These are phyloP conservation scores for Okamejei kenojei DNA, from an alignment of 2,797 vertebrate species.

Conservation along the genomic window DNA sequence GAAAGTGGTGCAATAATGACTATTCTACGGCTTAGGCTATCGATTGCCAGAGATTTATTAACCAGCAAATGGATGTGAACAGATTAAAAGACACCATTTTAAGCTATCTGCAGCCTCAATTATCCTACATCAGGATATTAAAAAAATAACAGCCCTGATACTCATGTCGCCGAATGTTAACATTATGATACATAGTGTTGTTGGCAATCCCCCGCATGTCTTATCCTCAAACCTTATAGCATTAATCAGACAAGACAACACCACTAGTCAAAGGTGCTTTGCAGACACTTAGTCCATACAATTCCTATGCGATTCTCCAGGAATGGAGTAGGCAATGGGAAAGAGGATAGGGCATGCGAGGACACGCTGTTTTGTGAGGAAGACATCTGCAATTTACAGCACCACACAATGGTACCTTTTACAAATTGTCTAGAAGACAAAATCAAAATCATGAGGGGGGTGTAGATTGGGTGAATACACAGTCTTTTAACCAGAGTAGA, in stretches of 20 bases:
- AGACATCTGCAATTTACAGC: too few species aligned
- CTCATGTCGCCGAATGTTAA: not conserved
- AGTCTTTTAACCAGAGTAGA: too few species aligned
- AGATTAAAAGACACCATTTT: not conserved
- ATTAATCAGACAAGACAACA: not conserved
- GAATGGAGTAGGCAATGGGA: not conserved
- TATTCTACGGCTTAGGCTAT: not conserved
- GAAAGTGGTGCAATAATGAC: not conserved
- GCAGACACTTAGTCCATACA: too few species aligned
- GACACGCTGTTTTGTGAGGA: not conserved
- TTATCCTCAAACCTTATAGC: not conserved
- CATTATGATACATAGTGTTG: not conserved
- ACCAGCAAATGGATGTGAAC: slow-evolving; percentile 1
- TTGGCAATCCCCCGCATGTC: not conserved
- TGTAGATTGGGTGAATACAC: too few species aligned
- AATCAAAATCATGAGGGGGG: too few species aligned
- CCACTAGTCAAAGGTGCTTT: not conserved
- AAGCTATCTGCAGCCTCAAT: not conserved
- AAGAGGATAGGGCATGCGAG: not conserved
- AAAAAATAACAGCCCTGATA: not conserved
- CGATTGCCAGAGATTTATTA: not conserved
- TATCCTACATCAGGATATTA: not conserved
- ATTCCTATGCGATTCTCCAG: too few species aligned
- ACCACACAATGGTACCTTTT: too few species aligned
- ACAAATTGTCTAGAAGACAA: too few species aligned